Base-by-base conservation (phyloP, 2,113 vertebrate species). In the Pteronura brasiliensis region DNA sequence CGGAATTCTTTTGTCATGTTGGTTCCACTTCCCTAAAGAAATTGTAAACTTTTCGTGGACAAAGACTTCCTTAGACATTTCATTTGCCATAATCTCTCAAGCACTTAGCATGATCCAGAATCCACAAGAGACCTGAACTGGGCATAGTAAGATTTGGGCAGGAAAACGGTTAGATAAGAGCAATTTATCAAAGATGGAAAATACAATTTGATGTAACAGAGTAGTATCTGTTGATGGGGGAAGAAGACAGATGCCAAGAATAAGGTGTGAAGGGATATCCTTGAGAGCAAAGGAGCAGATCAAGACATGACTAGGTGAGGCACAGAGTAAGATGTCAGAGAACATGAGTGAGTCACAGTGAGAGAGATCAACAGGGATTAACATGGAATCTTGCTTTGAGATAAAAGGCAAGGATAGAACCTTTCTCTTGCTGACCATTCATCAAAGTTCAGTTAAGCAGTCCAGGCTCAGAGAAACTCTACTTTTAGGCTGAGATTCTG, bases 281-380 rank as follows among this genome's bases (percentile, higher is more conserved):
- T 88, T 71, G 82, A 88, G 67, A 91, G 18, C 55, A 52, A 94
- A 88, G 34, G 82, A 95, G 7, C 59, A 93, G 20, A 34, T 80
- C 49, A 61, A 96, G 84, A 96, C 74, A 83, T 49, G 72, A 80
- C 59, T 89, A 69, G 11, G 31, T 83, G 90, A 97, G 84, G 59
- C 42, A 83, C 92, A 86, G 31, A 85, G 36, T 76, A 93, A 91
- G 63, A 93, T 36, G 36, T 88, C n/a, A 88, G 18, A 79, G 39
- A 97, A 79, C 76, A 61, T 42, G 27, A 61, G 4, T 95, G 81
- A 94, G 36, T 90, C 57, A 94, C n/a, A 77, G 52, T 61, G 67
- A 90, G 69, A 88, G 57, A 72, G 77, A 93, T 88, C 21, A 96
- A 93, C 65, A 92, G 39, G 23, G 69, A 86, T 95, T 93, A 95